Evolutionary conservation across 2,797 vertebrate species (phyloP).

Genomic region (Falco biarmicus): DNA sequence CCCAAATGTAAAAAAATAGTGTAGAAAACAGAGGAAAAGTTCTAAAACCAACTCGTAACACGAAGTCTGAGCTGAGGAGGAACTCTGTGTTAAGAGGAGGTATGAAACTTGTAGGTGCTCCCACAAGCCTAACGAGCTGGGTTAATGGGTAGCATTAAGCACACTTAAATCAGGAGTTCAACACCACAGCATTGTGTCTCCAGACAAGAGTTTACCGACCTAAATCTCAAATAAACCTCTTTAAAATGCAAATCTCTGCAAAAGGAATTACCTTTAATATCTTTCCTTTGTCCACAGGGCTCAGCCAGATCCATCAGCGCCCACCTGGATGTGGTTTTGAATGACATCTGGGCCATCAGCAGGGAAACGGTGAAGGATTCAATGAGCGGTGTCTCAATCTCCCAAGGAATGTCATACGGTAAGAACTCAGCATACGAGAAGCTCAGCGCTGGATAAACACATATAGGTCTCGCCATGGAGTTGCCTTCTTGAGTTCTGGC

Average conservation of each 20-base stretch:
- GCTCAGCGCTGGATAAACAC: not conserved
- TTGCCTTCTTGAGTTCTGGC: not conserved
- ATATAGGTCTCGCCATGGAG: not conserved
- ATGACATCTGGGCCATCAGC: not conserved
- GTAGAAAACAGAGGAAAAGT: not conserved
- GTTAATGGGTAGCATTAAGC: not conserved
- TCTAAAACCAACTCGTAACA: not conserved
- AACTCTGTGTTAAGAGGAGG: not conserved
- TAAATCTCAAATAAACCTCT: slow-evolving; percentile 14
- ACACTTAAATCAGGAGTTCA: not conserved
- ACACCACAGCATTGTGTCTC: not conserved
- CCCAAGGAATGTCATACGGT: not conserved
- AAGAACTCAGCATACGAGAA: not conserved
- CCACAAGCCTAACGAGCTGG: not conserved
- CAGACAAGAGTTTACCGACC: not conserved
- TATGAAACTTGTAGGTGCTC: not conserved
- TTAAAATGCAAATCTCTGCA: not conserved
- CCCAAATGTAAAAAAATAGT: not conserved
- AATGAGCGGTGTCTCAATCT: not conserved
- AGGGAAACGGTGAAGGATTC: not conserved
- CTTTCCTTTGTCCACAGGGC: not conserved
- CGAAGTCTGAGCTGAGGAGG: not conserved
- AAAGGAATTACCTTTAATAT: not conserved
- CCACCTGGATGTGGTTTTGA: not conserved
- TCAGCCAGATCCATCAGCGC: not conserved